Base-by-base conservation (phyloP, 92 coral and sea anemone species). In the Isaurus tuberculatus region DNA sequence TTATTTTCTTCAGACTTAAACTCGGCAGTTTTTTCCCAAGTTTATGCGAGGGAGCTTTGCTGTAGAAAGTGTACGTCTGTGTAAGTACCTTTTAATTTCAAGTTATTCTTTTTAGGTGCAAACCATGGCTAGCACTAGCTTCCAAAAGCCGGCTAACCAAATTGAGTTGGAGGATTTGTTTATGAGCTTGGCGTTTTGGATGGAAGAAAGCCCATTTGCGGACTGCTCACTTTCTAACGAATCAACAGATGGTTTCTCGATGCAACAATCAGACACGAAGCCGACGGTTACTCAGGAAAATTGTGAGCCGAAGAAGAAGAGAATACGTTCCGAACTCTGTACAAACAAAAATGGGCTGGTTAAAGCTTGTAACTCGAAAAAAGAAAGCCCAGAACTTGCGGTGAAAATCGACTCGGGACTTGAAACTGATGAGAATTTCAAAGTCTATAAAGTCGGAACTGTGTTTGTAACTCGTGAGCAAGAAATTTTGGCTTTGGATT, bases 181-280 rank as follows among this genome's bases (percentile, higher is more conserved):
- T 66, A 87, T 86, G 13, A 90, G 91, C 75, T 53, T 92, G 79
- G 77, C 93, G 0, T 26, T 92, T 14, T 92, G 95, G 95, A 90
- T 90, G 91, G 95, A 92, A 73, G 87, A 90, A 49, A 83, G 90
- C 44, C 95, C 95, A 8, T 42, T 91, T 16, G 77, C 89, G 2
- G 57, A 71, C 32, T n/a, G 49, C 19, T 48, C 37, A n/a, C 19
- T 65, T 65, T 83, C 37, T 82, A 72, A 33, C 48, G 71, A 83
- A 34, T 20, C 68, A 23, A 63, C 9, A 63, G 19, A 26, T 63
- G 15, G 2, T 63, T 63, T 63, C 32, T 8, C 29, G 11, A 79
- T 43, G 31, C 70, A 42, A 13, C 60, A 26, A 30, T 48, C 31
- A 15, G 57, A 70, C 31, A 16, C 70, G 37, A 36, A 71, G 16